Base-by-base conservation (phyloP, 2,888 invertebrate species). In the Ctena decussata region DNA sequence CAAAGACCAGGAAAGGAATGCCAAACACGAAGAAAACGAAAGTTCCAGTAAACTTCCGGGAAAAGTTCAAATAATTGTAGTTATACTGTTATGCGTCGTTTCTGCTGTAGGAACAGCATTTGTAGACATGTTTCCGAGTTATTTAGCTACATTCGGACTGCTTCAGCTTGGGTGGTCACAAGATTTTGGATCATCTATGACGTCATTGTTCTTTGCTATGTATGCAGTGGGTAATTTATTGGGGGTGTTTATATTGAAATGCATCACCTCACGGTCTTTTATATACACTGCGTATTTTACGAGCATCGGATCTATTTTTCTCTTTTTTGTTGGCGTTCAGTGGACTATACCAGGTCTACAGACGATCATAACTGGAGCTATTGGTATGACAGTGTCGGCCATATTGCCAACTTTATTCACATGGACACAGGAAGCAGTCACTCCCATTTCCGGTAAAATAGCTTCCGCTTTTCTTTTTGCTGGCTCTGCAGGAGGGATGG, bases 381-480 rank as follows among this genome's bases (percentile, higher is more conserved):
- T 76, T 27, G 91, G 91, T 30, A 46, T 88, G 3, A 73, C 89
- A 1, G 86, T 85, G 74, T 86, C 90, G n/a, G 79, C 80, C 41
- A 82, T 89, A 2, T 78, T 90, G 53, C 89, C 91, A 27, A 81
- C 84, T 15, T 70, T 89, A 18, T 85, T 89, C 27, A 77, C 89
- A 0, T 91, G 89, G 89, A 89, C 90, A 24, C 86, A 91, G 76
- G 85, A 88, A 77, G 69, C 81, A 15, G 80, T 90, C 11, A 84
- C 87, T 2, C 84, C 87, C 5, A 82, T 91, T 8, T 86, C 86
- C 1, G 89, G 89, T 2, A 79, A 81, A 53, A 57, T 91, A 21
- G 80, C 89, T 24, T 90, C 90, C 6, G 80, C 73, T n/a, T 75
- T 89, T 15, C 76, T 90, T 12, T 83, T 90, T 71, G 77, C 86